A percentile compares a stretch with the other conserved stretches of the same genome.
phyloP scores from a whole-genome alignment of 2,113 vertebrate genomes.

The Gallinago media region DNA sequence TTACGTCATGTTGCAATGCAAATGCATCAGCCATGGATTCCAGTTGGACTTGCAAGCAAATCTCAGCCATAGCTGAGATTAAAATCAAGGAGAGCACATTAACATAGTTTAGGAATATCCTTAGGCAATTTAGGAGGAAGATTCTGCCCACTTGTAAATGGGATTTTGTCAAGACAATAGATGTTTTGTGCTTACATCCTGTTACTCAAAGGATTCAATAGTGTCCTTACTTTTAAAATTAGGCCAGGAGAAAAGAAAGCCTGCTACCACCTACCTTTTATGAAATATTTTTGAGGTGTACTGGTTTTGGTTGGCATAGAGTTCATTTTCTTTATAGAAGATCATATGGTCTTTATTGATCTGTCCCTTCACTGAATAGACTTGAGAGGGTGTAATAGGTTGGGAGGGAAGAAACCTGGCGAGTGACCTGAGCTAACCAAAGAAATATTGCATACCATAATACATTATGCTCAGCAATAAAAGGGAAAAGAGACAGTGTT shows the following conservation, averaged over 20 bases:
- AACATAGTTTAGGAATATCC: not conserved
- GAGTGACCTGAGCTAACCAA: not conserved
- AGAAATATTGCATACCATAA: not conserved
- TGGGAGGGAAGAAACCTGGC: not conserved
- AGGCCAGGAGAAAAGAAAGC: not conserved
- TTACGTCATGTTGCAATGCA: not conserved
- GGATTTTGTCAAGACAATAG: fast-evolving
- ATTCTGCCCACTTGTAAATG: not conserved
- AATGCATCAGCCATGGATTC: not conserved
- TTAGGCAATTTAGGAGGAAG: not conserved
- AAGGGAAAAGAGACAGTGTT: not conserved
- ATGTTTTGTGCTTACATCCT: not conserved
- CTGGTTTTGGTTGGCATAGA: not conserved
- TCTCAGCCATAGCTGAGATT: not conserved
- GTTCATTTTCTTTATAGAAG: not conserved
- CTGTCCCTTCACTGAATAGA: not conserved
- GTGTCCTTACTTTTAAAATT: not conserved
- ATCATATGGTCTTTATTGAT: not conserved
- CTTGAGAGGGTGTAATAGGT: fast-evolving
- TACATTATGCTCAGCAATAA: not conserved
- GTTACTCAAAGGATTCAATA: not conserved
- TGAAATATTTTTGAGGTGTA: not conserved
- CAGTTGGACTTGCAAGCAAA: not conserved
- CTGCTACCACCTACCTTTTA: not conserved
- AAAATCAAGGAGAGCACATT: not conserved